Evolutionary conservation across 2,113 vertebrate species (phyloP).

Genomic region (Holacanthus passer): DNA sequence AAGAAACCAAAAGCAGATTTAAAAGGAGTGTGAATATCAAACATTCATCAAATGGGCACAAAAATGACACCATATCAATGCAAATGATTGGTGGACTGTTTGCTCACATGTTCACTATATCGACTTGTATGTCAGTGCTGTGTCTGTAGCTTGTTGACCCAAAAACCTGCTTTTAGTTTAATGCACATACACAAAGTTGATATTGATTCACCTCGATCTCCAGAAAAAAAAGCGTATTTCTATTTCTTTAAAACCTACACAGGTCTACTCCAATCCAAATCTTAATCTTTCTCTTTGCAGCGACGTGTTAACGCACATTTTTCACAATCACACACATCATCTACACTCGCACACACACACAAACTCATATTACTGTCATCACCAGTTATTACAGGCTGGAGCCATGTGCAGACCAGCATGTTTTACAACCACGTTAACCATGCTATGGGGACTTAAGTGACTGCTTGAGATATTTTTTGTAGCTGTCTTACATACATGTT

Average conservation of each 20-base stretch:
- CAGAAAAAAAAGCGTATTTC: not conserved
- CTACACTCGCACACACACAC: conserved; percentile 33
- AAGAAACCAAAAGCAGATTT: not conserved
- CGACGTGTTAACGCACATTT: conserved; percentile 25
- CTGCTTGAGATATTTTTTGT: conserved; percentile 74
- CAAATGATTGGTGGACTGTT: not conserved
- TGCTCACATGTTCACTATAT: not conserved
- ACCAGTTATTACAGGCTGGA: conserved; percentile 69
- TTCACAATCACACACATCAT: conserved; percentile 47
- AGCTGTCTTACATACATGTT: conserved; percentile 53
- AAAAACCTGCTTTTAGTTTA: not conserved
- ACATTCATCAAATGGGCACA: not conserved
- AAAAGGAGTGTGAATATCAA: not conserved
- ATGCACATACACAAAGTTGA: not conserved
- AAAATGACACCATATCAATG: not conserved
- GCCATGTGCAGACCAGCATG: conserved; percentile 55
- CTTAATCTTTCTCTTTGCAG: conserved; percentile 15
- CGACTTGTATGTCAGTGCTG: not conserved
- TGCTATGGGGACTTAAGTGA: conserved; percentile 71
- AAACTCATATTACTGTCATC: conserved; percentile 76
- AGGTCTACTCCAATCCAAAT: conserved; percentile 17
- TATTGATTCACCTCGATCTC: not conserved
- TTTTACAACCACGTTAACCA: conserved; percentile 78
- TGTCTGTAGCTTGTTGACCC: not conserved
- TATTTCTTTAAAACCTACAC: not conserved